These are phyloP conservation scores for Carposina sasakii DNA, from an alignment of 1,140 invertebrate genomes.

Conservation along the genomic window DNA sequence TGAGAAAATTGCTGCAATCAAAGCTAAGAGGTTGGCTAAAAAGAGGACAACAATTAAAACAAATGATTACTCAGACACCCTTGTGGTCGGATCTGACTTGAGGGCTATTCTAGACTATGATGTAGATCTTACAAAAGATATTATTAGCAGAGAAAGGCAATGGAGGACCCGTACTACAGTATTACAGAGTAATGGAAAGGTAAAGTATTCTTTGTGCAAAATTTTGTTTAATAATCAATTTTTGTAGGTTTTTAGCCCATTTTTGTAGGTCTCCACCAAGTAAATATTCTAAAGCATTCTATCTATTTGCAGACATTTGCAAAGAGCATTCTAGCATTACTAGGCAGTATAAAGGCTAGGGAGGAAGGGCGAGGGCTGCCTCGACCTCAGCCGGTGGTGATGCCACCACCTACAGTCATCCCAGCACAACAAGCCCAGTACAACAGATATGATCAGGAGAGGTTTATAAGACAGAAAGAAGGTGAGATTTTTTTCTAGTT, in stretches of 20 bases:
- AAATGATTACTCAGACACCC: slow-evolving; percentile 84
- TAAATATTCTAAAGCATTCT: no score
- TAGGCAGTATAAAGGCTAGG: slow-evolving; percentile 92
- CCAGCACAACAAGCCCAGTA: slow-evolving; percentile 83
- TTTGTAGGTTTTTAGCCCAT: no score
- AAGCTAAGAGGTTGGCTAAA: slow-evolving; percentile 96
- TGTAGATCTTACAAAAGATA: slow-evolving; percentile 96
- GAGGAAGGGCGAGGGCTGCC: slow-evolving; percentile 88
- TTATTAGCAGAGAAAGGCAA: slow-evolving; percentile 93
- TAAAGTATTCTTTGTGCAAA: no score
- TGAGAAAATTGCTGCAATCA: slow-evolving; percentile 98
- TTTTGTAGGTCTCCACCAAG: no score
- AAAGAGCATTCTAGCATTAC: slow-evolving; percentile 94
- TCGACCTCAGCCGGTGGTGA: slow-evolving; percentile 78
- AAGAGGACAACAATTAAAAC: slow-evolving; percentile 97
- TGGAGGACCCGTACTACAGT: slow-evolving; percentile 97
- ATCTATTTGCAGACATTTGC: slow-evolving; percentile 88
- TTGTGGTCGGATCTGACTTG: slow-evolving; percentile 85
- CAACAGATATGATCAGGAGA: slow-evolving; percentile 99
- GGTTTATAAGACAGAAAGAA: slow-evolving; percentile 92
- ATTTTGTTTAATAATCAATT: no score
- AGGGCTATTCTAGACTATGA: slow-evolving; percentile 94
- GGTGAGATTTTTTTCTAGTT: slow-evolving; percentile 54
- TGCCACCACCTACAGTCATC: slow-evolving; percentile 79
- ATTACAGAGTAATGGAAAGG: slow-evolving; percentile 95